Percentiles rank a stretch among this genome's conserved stretches.
Evolutionary conservation across 1,140 invertebrate species (phyloP).

Genomic region (Scaptodrosophila lebanonensis): DNA sequence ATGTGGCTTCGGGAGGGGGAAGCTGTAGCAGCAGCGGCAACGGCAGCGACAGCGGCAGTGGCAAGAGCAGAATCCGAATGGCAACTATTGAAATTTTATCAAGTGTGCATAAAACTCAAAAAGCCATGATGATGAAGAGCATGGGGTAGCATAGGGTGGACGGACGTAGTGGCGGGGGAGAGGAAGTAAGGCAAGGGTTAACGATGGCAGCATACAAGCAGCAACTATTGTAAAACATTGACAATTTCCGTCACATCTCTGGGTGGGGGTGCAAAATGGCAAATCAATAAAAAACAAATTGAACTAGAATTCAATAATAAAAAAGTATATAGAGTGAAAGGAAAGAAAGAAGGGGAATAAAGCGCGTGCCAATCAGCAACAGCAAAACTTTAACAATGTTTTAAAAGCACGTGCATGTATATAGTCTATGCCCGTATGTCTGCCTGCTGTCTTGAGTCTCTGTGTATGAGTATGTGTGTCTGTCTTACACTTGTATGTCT

Average conservation of each 20-base stretch:
- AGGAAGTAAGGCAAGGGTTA: conserved; percentile 15
- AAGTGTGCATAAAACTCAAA: conserved; percentile 74
- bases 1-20: not conserved
- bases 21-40: not conserved
- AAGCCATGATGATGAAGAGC: conserved; percentile 60
- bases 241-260: conserved; percentile 76
- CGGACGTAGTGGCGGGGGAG: not conserved
- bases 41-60: conserved; percentile 13
- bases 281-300: conserved; percentile 77
- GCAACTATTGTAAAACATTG: conserved; percentile 75
- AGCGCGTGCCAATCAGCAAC: conserved; percentile 41
- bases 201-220: conserved; percentile 14
- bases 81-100: conserved; percentile 73
- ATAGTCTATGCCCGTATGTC: too few species aligned
- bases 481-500: too few species aligned
- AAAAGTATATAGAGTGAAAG: conserved; percentile 17
- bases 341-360: not conserved
- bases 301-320: conserved; percentile 76
- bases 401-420: conserved; percentile 73
- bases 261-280: conserved; percentile 70
- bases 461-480: too few species aligned
- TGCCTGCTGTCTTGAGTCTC: too few species aligned
- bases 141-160: not conserved
- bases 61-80: too few species aligned
- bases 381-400: conserved; percentile 71